A percentile compares a stretch with the other conserved stretches of the same genome.
phyloP scores from a whole-genome alignment of 2,888 invertebrate species.

The Hydropsyche betteni region DNA sequence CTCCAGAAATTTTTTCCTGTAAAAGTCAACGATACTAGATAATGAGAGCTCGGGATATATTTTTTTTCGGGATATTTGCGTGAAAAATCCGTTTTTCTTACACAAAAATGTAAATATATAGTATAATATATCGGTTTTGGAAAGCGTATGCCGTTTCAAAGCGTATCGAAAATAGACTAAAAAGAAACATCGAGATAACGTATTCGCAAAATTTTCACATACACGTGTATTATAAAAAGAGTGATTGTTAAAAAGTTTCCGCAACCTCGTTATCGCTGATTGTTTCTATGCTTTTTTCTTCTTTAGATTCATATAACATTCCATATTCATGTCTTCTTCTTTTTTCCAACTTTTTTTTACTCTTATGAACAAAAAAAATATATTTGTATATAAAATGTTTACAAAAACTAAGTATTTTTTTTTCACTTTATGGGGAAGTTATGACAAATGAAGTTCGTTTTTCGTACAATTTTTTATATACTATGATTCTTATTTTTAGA shows the following conservation, averaged over 20 bases:
- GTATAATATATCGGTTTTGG: background rate
- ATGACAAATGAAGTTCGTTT: too few relatives aligned
- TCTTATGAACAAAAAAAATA: too few relatives aligned
- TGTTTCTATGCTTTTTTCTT: conserved; percentile 18
- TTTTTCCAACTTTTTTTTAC: background rate
- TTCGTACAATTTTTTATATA: too few relatives aligned
- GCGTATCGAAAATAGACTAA: background rate
- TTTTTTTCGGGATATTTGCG: background rate
- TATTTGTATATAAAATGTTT: too few relatives aligned
- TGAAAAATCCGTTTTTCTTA: background rate
- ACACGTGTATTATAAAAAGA: conserved; percentile 6
- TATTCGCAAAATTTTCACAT: conserved; percentile 5
- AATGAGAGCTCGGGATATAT: too few relatives aligned
- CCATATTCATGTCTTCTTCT: background rate
- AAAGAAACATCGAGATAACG: background rate
- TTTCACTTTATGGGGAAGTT: too few relatives aligned
- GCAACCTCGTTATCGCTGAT: conserved; percentile 33
- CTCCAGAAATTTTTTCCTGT: too few relatives aligned
- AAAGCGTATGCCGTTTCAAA: background rate
- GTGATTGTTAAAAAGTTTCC: conserved; percentile 29
- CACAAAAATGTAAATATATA: too few relatives aligned
- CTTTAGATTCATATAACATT: background rate
- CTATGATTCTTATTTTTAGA: too few relatives aligned
- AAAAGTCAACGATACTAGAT: too few relatives aligned
- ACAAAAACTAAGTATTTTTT: too few relatives aligned